Evolutionary conservation across 2,113 vertebrate species (phyloP).

Genomic region (Rousettus leschenaultii): DNA sequence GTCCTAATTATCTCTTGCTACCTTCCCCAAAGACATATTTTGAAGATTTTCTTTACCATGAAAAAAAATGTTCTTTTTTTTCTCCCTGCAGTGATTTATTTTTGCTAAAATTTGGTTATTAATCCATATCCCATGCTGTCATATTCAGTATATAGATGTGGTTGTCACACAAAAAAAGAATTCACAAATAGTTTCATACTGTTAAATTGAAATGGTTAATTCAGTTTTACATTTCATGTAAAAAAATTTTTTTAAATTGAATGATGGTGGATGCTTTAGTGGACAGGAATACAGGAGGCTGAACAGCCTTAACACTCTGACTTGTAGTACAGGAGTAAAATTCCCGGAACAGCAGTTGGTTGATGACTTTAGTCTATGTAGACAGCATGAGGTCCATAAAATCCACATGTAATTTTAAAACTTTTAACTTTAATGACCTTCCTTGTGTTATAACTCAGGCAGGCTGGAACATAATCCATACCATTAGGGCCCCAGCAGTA

Average conservation of each 20-base stretch:
- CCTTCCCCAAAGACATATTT: background rate
- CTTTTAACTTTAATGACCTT: conserved; percentile 64
- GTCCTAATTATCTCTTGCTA: background rate
- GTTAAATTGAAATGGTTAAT: background rate
- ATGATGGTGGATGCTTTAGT: background rate
- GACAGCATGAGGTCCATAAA: conserved; percentile 43
- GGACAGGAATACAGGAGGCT: background rate
- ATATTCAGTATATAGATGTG: background rate
- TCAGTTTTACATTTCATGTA: background rate
- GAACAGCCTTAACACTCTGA: background rate
- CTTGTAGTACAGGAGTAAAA: conserved; percentile 60
- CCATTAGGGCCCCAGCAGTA: background rate
- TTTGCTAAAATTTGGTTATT: conserved; percentile 2
- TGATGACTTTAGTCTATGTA: conserved; percentile 60
- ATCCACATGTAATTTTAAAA: conserved; percentile 65
- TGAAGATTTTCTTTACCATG: background rate
- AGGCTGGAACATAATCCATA: conserved; percentile 24
- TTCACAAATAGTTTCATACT: background rate
- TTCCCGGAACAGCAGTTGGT: conserved; percentile 35
- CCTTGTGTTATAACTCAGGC: conserved; percentile 59
- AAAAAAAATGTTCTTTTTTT: background rate
- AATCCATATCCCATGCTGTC: background rate
- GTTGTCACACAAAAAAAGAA: background rate
- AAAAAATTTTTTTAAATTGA: background rate
- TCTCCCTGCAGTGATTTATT: background rate